Conservation (phyloP, 2,113 vertebrate species). For the Bettongia penicillata region DNA sequence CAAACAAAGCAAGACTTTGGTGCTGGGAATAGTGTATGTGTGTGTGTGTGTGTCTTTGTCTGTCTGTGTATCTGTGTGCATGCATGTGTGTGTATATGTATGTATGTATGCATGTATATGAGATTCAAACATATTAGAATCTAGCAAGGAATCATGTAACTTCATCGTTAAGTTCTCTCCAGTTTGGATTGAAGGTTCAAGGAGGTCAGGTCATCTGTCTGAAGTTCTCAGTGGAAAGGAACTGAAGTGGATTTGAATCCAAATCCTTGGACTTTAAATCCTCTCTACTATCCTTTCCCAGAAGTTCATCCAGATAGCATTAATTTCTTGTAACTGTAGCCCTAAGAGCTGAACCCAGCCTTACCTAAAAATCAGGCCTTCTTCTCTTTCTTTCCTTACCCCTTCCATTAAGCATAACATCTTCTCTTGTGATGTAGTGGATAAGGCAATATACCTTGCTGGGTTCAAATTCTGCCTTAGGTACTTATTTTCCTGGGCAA, state of each 20-base stretch:
- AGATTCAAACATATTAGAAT: slow-evolving; percentile 12
- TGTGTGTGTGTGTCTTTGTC: background rate
- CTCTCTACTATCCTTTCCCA: background rate
- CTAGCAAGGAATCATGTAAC: slow-evolving; percentile 12
- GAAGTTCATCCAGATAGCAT: background rate
- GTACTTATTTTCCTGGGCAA: background rate
- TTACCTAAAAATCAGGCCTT: background rate
- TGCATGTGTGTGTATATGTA: background rate
- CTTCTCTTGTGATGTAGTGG: background rate
- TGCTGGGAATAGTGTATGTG: background rate
- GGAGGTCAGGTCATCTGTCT: background rate
- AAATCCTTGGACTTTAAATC: background rate
- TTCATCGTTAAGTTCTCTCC: background rate
- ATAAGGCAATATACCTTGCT: background rate
- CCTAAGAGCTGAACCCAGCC: background rate
- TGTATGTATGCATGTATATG: slow-evolving; percentile 23
- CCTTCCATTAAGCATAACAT: background rate
- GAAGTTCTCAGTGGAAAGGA: background rate
- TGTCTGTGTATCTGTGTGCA: background rate
- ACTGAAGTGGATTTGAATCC: background rate
- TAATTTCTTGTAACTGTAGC: background rate
- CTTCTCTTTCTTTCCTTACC: background rate
- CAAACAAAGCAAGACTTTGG: background rate
- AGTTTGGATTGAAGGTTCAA: background rate
- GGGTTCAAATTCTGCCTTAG: background rate